phyloP scores from a whole-genome alignment of 2,113 vertebrate species.

The Lathamus discolor region DNA sequence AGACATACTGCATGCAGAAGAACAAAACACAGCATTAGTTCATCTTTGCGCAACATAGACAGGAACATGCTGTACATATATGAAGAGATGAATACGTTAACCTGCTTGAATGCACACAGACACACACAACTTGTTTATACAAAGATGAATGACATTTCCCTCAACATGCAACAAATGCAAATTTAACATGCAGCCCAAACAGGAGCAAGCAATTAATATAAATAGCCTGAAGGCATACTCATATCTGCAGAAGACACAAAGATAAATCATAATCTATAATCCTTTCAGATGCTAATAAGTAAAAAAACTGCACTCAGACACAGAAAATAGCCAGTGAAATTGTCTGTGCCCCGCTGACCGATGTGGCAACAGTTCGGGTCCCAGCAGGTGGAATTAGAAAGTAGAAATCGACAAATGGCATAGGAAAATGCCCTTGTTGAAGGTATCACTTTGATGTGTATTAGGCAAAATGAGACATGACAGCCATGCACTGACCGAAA shows the following conservation, averaged over 20 bases:
- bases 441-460: conserved; percentile 1
- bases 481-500: conserved; percentile 50
- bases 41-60: background rate
- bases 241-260: background rate
- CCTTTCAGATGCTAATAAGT: background rate
- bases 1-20: background rate
- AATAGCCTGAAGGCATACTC: background rate
- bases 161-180: background rate
- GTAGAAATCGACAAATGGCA: conserved; percentile 32
- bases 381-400: conserved; percentile 10
- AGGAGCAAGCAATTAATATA: background rate
- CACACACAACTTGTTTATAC: background rate
- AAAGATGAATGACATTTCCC: background rate
- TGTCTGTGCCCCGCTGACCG: background rate
- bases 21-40: background rate
- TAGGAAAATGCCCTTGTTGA: conserved; percentile 1
- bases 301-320: background rate
- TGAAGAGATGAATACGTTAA: background rate
- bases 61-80: background rate
- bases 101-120: background rate
- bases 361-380: background rate
- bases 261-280: background rate
- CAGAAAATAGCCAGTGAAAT: background rate
- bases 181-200: rapidly evolving
- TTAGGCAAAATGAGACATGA: conserved; percentile 36